A percentile compares a stretch with the other conserved stretches of the same genome.
Evolutionary conservation across 2,888 invertebrate species (phyloP).

Genomic region (Idaea aversata): DNA sequence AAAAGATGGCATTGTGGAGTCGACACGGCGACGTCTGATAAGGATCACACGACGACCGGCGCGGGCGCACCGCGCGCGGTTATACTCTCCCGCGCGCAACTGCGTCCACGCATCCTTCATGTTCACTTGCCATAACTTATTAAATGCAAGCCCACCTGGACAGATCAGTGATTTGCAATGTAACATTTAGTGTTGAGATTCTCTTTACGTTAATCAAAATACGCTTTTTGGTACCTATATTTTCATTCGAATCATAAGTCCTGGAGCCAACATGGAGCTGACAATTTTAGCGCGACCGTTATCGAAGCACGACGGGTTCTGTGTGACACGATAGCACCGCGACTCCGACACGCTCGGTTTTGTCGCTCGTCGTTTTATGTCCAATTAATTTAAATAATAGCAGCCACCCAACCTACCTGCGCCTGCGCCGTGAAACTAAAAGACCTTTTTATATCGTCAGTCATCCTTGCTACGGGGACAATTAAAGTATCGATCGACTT

Average conservation of each 20-base stretch:
- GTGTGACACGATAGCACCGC: slow-evolving; percentile 49
- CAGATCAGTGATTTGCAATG: slow-evolving; percentile 19
- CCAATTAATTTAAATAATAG: slow-evolving; percentile 79
- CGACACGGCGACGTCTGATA: slow-evolving; percentile 73
- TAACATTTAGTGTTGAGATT: slow-evolving; percentile 16
- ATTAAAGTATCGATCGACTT: slow-evolving; percentile 18
- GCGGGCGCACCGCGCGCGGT: slow-evolving; percentile 21
- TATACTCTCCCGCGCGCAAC: slow-evolving; percentile 29
- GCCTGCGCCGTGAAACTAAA: slow-evolving; percentile 34
- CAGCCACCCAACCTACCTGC: slow-evolving; percentile 68
- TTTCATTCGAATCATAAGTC: slow-evolving; percentile 14
- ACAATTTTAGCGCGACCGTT: slow-evolving; percentile 42
- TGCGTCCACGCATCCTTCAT: slow-evolving; percentile 21
- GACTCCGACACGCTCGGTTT: slow-evolving; percentile 56
- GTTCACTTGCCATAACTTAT: slow-evolving; percentile 12
- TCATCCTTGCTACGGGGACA: slow-evolving; percentile 21
- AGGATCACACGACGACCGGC: slow-evolving; percentile 50
- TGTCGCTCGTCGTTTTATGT: slow-evolving; percentile 67
- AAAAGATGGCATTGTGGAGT: slow-evolving; percentile 75
- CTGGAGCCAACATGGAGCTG: slow-evolving; percentile 4
- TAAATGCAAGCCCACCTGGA: slow-evolving; percentile 22
- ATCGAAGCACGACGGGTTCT: slow-evolving; percentile 25
- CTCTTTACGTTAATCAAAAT: slow-evolving; percentile 9
- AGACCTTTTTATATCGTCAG: slow-evolving; percentile 41
- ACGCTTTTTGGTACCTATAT: neutral